Conservation (phyloP, 2,113 vertebrate genomes). For the Salvelinus namaycush region DNA sequence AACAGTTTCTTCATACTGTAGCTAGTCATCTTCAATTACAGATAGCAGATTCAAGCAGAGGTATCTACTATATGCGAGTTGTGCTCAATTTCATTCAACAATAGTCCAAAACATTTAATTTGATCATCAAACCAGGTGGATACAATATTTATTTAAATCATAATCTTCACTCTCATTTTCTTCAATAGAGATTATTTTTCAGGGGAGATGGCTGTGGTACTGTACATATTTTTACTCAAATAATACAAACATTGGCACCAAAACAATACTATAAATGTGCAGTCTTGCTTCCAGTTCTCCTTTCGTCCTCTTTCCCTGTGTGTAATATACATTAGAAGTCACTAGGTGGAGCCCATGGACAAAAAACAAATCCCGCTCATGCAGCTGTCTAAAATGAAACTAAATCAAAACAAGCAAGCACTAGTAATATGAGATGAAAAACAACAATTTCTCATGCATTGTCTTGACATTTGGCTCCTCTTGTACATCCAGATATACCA, state of each 20-base stretch:
- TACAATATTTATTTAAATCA: constrained; percentile 48
- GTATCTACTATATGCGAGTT: too few relatives aligned
- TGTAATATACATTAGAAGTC: constrained; percentile 47
- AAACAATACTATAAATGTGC: constrained; percentile 54
- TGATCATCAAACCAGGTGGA: constrained; percentile 63
- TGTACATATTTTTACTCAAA: constrained; percentile 46
- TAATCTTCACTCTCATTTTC: constrained; percentile 31
- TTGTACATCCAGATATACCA: constrained; percentile 37
- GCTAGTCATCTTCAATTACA: too few relatives aligned
- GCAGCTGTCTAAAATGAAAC: constrained; percentile 58
- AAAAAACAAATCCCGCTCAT: constrained; percentile 51
- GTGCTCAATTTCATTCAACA: too few relatives aligned
- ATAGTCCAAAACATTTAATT: constrained; percentile 50
- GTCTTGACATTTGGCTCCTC: constrained; percentile 60
- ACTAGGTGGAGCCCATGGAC: constrained; percentile 64
- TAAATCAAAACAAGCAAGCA: constrained; percentile 70
- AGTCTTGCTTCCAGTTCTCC: constrained; percentile 39
- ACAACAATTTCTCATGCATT: constrained; percentile 65
- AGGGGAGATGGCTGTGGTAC: constrained; percentile 45
- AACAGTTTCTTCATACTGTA: constrained; percentile 36
- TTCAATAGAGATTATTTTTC: constrained; percentile 18
- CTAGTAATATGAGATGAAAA: constrained; percentile 66
- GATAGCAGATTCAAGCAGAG: constrained; percentile 41
- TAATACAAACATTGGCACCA: constrained; percentile 57
- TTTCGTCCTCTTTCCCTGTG: background rate